phyloP scores from a whole-genome alignment of 2,113 vertebrate genomes.

The Ariopsis seemanni region DNA sequence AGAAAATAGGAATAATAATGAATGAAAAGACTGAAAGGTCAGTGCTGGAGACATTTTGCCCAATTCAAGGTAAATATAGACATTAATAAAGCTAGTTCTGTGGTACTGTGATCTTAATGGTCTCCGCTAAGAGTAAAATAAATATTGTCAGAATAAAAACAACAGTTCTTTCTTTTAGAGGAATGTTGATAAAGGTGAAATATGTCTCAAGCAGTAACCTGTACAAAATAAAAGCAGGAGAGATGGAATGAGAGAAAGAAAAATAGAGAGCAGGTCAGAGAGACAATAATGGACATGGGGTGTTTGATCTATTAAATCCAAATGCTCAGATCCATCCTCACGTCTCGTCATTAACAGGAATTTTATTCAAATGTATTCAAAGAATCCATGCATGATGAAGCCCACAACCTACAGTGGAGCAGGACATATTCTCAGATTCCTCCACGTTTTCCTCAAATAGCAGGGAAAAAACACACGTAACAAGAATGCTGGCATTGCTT shows the following conservation, averaged over 20 bases:
- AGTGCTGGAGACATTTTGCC: background rate
- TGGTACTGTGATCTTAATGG: background rate
- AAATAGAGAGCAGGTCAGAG: background rate
- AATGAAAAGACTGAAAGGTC: background rate
- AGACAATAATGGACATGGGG: background rate
- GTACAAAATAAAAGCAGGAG: background rate
- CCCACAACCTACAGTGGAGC: background rate
- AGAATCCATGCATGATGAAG: background rate
- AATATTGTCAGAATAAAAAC: background rate
- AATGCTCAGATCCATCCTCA: constrained; percentile 4
- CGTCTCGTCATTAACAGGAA: background rate
- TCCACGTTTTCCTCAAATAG: background rate
- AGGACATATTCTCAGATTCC: background rate
- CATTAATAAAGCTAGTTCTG: background rate
- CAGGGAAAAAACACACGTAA: no score
- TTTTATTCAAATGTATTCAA: background rate
- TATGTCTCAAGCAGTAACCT: background rate
- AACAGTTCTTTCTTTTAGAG: background rate
- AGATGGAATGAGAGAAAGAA: background rate
- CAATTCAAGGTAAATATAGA: background rate
- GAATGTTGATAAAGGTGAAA: background rate
- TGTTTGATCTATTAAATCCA: background rate
- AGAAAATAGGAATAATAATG: background rate
- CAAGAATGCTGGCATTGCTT: no score
- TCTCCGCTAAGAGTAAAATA: background rate